Evolutionary conservation across 2,888 invertebrate species (phyloP).

Genomic region (Spisula subtruncata): DNA sequence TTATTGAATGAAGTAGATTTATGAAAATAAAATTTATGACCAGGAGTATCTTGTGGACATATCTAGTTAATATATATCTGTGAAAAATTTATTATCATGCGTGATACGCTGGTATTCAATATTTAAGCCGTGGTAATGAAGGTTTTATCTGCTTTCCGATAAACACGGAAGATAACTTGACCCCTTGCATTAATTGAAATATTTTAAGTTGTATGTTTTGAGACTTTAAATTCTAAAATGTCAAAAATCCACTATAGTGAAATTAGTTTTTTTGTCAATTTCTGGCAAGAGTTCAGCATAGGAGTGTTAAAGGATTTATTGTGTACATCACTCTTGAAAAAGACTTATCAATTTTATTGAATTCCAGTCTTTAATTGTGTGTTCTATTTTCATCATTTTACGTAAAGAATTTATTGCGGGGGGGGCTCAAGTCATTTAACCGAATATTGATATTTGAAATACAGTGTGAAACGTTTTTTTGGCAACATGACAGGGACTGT

Average conservation of each 20-base stretch:
- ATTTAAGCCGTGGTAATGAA: neutral
- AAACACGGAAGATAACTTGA: constrained; percentile 9
- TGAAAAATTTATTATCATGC: neutral
- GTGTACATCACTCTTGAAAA: neutral
- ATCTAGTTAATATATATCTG: neutral
- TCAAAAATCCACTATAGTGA: neutral
- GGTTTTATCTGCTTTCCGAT: neutral
- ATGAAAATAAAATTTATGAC: no score
- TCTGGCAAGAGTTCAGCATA: neutral
- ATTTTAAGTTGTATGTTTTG: constrained; percentile 26
- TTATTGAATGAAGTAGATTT: no score
- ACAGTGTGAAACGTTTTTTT: no score
- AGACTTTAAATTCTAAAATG: constrained; percentile 15
- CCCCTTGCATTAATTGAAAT: constrained; percentile 13
- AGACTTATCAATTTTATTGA: constrained; percentile 10
- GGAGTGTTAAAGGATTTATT: neutral
- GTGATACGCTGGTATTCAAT: neutral
- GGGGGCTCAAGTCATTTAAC: no score
- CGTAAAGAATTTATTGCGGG: neutral
- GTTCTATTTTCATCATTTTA: neutral
- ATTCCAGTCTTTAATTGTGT: neutral
- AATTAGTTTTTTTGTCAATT: neutral
- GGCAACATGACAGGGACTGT: no score
- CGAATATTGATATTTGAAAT: no score
- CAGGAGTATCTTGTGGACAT: neutral